Conservation (phyloP, 2,888 invertebrate species). For the Apamea sordens region DNA sequence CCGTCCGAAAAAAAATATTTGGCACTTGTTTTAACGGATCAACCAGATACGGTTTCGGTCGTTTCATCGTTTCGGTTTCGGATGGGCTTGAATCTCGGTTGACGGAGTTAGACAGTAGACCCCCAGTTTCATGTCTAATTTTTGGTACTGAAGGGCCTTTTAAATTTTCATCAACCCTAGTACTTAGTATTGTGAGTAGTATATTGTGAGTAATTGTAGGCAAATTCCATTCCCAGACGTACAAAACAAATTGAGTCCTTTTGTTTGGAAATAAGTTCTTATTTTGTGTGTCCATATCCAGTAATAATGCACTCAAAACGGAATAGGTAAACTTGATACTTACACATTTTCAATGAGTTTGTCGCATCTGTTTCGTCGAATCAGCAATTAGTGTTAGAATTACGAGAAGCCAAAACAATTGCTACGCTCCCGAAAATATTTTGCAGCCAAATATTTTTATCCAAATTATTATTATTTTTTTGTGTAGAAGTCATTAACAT, state of each 20-base stretch:
- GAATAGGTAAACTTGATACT: background rate
- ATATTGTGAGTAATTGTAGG: background rate
- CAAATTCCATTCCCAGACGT: background rate
- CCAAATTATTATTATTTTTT: no score
- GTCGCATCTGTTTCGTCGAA: background rate
- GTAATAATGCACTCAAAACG: background rate
- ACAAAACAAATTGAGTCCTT: background rate
- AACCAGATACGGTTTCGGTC: no score
- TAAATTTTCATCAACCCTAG: background rate
- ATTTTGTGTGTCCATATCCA: constrained; percentile 1
- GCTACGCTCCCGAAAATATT: background rate
- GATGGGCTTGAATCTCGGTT: no score
- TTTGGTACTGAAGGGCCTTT: background rate
- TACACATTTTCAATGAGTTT: background rate
- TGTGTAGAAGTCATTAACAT: background rate
- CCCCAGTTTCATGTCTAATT: background rate
- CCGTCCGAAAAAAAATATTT: no score
- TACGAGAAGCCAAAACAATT: background rate
- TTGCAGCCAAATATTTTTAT: no score
- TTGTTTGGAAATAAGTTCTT: background rate
- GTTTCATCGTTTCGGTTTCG: no score
- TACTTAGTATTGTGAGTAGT: background rate
- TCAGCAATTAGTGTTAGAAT: background rate
- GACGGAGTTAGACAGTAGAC: no score
- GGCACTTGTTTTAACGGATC: no score